Evolutionary conservation across 2,797 vertebrate genomes (phyloP), one percentile per base, ranked within the genome.

Genomic region (Poeciliopsis paucimaculata): DNA sequence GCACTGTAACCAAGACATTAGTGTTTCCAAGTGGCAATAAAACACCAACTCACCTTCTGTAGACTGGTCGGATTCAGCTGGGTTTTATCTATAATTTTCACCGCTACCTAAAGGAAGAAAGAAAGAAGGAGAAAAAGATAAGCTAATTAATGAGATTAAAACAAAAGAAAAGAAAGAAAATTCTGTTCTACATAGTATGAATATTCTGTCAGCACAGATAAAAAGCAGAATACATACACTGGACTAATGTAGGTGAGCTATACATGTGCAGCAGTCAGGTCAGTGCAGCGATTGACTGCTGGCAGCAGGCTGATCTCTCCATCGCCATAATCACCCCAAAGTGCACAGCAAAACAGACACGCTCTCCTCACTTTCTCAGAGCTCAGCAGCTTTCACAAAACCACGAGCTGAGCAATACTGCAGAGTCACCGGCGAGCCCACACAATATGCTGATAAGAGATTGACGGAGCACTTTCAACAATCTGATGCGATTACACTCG

Each of bases 21-120:
- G 83, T 45, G 86, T 85, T 82, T 79, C 85, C 86, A 85, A 75
- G 87, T 77, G 81, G 80, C 72, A 60, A 53, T 81, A 84, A 86
- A 91, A 83, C 57, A 76, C 71, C 26, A 57, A 87, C 92, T 95
- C 88, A 95, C 95, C 94, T 95, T 95, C 83, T 95, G 95, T 86
- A 95, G 94, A 89, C 95, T 95, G 76, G 94, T 95, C 77, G 95
- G 94, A 88, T 95, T 95, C 89, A 95, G 88, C 89, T 95, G 94
- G 47, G 94, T 95, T 91, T 95, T 95, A 91, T 95, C 95, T 87
- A 95, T 95, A 85, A 95, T 95, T 92, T 95, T 95, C 87, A 95
- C 94, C 7, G 95, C 95, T 86, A 95, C 95, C 95, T 95, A 74
- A 57, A 85, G 66, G 87, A 66, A 87, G 70, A 83, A 71, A 75